Evolutionary conservation across 92 coral and sea anemone species (phyloP), one percentile per base, ranked within the genome.

Genomic region (Paragorgia papillata): DNA sequence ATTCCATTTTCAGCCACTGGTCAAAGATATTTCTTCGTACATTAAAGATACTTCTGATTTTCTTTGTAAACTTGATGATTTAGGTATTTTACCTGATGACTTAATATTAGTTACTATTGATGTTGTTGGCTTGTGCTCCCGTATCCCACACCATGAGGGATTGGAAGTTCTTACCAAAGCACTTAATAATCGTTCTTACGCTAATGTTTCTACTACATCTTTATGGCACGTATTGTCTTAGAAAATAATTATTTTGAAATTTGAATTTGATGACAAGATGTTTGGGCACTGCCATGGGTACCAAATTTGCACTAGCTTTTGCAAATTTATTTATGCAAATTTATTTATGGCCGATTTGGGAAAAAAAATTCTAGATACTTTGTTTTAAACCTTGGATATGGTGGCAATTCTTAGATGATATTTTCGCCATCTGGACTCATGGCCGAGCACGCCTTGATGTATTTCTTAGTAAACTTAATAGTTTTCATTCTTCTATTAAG

Each of bases 221-320:
- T n/a, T n/a, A 51, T 5, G 58, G 26, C n/a, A 5, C 5, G 17
- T 37, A 4, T n/a, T n/a, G n/a, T n/a, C n/a, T n/a, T 37, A 10
- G 75, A 32, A 27, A 48, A 48, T 55, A 68, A 68, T 39, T 37
- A 68, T 43, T 68, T 68, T 9, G 75, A 68, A 25, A 22, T n/a
- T n/a, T n/a, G n/a, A n/a, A n/a, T n/a, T 68, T 68, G 58, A 68
- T 43, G 63, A 27, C 4, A n/a, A 68, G 13, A 32, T 28, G 24
- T 55, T 37, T 33, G 20, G 73, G 74, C 14, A 65, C 73, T 14
- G 82, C 57, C 17, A 62, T 34, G 9, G 73, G 82, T 12, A 70
- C 77, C 6, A 48, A 34, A 17, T 28, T 70, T 57, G 77, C 77
- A 46, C 77, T 61, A 20, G 5, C 77, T 3, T 70, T 44, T 31